Evolutionary conservation across 2,113 vertebrate species (phyloP).

Genomic region (Nansenia antarctica): DNA sequence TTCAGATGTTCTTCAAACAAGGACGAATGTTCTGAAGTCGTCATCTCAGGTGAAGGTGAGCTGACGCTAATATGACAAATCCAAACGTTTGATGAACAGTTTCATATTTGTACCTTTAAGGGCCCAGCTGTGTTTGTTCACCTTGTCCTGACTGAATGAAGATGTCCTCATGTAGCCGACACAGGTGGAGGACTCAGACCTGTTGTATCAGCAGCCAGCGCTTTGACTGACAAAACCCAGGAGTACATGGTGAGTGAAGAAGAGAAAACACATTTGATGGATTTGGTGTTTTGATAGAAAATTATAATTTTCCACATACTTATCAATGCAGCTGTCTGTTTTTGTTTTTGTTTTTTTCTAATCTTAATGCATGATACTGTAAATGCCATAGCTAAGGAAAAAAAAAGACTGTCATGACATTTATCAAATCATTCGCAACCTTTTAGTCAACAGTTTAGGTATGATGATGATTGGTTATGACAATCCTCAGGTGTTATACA

Average conservation of each 20-base stretch:
- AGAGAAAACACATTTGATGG: too few species aligned
- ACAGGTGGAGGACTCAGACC: constrained; percentile 23
- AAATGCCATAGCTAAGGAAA: too few species aligned
- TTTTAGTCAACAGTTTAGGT: too few species aligned
- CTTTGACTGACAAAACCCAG: constrained; percentile 7
- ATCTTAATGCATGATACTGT: too few species aligned
- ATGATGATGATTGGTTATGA: too few species aligned
- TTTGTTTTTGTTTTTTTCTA: too few species aligned
- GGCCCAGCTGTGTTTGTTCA: background rate
- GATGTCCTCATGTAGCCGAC: constrained; percentile 15
- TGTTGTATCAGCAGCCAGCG: constrained; percentile 35
- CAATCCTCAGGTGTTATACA: too few species aligned
- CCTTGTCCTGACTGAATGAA: background rate
- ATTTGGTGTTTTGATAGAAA: too few species aligned
- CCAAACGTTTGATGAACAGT: background rate
- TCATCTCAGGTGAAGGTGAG: constrained; percentile 17
- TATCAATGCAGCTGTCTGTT: too few species aligned
- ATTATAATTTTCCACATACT: too few species aligned
- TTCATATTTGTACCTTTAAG: background rate
- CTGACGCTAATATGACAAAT: background rate
- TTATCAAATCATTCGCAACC: too few species aligned
- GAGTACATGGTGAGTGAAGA: constrained; percentile 48
- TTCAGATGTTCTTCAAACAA: constrained; percentile 32
- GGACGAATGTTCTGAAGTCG: background rate
- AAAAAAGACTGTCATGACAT: too few species aligned